Evolutionary conservation across 2,113 vertebrate species (phyloP).

Genomic region (Epinephelus moara): DNA sequence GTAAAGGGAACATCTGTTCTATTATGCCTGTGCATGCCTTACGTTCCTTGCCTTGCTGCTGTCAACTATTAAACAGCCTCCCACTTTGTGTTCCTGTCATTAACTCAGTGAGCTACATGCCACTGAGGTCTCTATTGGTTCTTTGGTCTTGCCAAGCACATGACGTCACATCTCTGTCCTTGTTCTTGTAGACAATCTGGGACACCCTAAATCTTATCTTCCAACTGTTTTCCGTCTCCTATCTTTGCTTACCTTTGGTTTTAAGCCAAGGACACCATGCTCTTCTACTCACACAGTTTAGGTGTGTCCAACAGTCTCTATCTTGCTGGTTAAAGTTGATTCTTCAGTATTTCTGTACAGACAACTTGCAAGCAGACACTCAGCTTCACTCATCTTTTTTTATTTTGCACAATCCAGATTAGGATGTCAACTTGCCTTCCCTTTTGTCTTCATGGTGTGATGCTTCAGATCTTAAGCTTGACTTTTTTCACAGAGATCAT

Average conservation of each 20-base stretch:
- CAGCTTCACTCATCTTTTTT: background rate
- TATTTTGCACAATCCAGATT: background rate
- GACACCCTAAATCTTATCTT: background rate
- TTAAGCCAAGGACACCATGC: background rate
- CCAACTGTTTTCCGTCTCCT: background rate
- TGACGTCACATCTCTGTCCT: background rate
- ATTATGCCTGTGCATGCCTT: background rate
- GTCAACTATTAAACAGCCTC: background rate
- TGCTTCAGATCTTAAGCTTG: background rate
- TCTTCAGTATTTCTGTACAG: background rate
- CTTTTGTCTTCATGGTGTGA: background rate
- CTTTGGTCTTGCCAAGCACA: background rate
- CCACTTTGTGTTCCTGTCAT: background rate
- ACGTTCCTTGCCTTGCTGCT: background rate
- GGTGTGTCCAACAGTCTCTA: constrained; percentile 1
- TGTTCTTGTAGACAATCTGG: background rate
- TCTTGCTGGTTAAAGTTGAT: background rate
- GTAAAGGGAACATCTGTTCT: background rate
- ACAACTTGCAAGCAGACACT: background rate
- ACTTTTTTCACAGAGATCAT: background rate
- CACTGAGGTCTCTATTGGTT: too few species aligned
- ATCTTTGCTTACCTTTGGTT: background rate
- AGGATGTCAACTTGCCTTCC: background rate
- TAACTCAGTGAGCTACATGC: background rate
- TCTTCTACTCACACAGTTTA: background rate